Evolutionary conservation across 92 coral and sea anemone genomes (phyloP), one percentile per base, ranked within the genome.

Genomic region (Siderastrea siderea): DNA sequence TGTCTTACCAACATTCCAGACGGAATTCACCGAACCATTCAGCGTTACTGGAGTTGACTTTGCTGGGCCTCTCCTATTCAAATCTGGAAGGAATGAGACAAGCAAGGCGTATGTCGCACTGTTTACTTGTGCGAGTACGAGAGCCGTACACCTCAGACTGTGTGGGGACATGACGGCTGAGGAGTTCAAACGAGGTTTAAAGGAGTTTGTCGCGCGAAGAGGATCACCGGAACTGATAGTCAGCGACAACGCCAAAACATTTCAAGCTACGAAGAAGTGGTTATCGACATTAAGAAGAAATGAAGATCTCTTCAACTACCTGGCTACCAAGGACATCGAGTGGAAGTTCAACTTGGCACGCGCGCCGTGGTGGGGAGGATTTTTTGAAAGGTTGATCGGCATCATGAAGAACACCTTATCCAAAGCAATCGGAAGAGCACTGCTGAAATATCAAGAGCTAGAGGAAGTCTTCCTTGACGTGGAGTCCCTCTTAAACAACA

Each of bases 111-210:
- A 92, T 62, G 46, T 92, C n/a, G 84, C 90, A 47, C 82, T 92
- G 76, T 92, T 88, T 80, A 88, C 95, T 51, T 92, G 95, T 68
- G 90, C 95, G 1, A 83, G 86, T 13, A 91, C 91, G 6, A 68
- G 95, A 52, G 95, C 95, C 5, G 95, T 92, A 10, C 92, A 92
- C 79, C 65, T 92, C 62, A 92, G 68, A 76, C 81, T 92, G 9
- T 76, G 84, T 19, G 62, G 64, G 43, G 82, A 88, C 53, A 54
- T 88, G 71, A 68, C 92, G 16, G 82, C 84, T 6, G 9, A 2
- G 5, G 85, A 86, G 47, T 91, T 91, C 66, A 75, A 86, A 54
- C 47, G 81, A 59, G 50, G 77, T 19, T 55, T 86, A 16, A 86
- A 75, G 64, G 88, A 86, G 79, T 90, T 90, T 43, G 87, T 90